Percentiles rank a stretch among this genome's conserved stretches.
Conservation (phyloP, 2,888 invertebrate genomes). For the Scelioninae gen. 1 region DNA sequence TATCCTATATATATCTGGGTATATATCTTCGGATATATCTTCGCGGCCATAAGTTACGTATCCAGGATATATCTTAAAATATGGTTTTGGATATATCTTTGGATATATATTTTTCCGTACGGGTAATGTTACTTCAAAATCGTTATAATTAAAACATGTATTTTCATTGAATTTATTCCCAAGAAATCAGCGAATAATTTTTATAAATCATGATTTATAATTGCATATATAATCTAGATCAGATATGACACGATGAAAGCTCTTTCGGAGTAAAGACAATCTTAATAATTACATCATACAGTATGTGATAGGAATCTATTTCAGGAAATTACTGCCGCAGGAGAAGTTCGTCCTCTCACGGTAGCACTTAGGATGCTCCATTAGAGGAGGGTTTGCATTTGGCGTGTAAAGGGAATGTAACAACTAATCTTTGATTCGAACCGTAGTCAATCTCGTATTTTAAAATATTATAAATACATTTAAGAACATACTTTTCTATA, state of each 20-base stretch:
- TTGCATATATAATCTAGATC: slow-evolving; percentile 34
- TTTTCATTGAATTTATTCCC: no score
- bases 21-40: no score
- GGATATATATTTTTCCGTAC: no score
- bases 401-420: slow-evolving; percentile 57
- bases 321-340: slow-evolving; percentile 67
- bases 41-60: no score
- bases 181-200: neutral
- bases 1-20: no score
- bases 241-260: slow-evolving; percentile 54
- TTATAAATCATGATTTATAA: slow-evolving; percentile 5
- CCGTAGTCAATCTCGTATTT: slow-evolving; percentile 21
- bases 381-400: slow-evolving; percentile 62
- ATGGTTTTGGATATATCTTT: no score
- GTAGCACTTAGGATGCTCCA: slow-evolving; percentile 66
- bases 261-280: slow-evolving; percentile 51
- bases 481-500: no score
- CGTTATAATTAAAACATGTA: no score
- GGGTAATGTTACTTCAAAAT: no score
- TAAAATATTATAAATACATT: slow-evolving; percentile 15
- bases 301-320: slow-evolving; percentile 68
- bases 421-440: slow-evolving; percentile 50
- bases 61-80: no score
- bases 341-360: slow-evolving; percentile 67
- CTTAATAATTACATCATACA: slow-evolving; percentile 67